Evolutionary conservation across 2,888 invertebrate genomes (phyloP).

Genomic region (Thyatira batis): DNA sequence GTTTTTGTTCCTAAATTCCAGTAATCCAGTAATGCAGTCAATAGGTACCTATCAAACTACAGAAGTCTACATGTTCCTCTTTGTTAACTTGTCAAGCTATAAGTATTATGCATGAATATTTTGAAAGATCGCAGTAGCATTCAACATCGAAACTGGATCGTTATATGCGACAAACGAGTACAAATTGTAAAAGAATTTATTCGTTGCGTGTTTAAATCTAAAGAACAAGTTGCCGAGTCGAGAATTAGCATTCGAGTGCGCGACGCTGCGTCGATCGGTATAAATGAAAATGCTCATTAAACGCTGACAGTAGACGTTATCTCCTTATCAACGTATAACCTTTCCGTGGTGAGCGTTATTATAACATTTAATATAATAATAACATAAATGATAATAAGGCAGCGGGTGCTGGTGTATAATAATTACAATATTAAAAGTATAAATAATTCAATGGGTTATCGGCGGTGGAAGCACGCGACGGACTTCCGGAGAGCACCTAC

Average conservation of each 20-base stretch:
- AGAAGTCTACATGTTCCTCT: not conserved
- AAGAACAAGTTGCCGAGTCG: conserved; percentile 51
- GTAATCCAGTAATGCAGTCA: too few relatives aligned
- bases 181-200: conserved; percentile 68
- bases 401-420: conserved; percentile 68
- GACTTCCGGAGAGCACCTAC: conserved; percentile 67
- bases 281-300: conserved; percentile 58
- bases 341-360: conserved; percentile 71
- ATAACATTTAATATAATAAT: conserved; percentile 79
- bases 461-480: conserved; percentile 75
- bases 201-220: conserved; percentile 52
- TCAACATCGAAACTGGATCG: conserved; percentile 50
- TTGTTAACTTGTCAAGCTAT: not conserved
- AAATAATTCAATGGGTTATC: conserved; percentile 80
- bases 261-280: conserved; percentile 37
- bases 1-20: too few relatives aligned
- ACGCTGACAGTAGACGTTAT: conserved; percentile 63
- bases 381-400: conserved; percentile 78
- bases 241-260: conserved; percentile 57
- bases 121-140: conserved; percentile 27
- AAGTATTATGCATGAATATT: too few relatives aligned
- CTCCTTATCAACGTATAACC: conserved; percentile 73
- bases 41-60: too few relatives aligned
- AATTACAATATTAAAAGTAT: conserved; percentile 80
- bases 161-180: conserved; percentile 65